Evolutionary conservation across 2,113 vertebrate species (phyloP).

Genomic region (Lota lota): DNA sequence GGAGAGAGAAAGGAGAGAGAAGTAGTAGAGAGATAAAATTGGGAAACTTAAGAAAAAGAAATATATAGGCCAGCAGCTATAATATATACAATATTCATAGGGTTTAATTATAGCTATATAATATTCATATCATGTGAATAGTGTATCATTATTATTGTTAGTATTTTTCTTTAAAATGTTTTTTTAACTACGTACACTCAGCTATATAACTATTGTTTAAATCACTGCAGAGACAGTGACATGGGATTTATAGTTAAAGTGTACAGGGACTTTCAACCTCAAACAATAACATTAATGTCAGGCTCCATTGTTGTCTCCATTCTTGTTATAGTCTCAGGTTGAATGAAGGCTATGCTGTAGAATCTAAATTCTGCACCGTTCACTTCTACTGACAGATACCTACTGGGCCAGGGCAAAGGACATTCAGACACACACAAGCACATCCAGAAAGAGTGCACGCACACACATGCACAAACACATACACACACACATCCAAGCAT

Average conservation of each 20-base stretch:
- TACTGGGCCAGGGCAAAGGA: constrained; percentile 42
- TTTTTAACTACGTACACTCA: constrained; percentile 17
- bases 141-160: background rate
- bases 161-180: background rate
- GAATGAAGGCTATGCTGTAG: constrained; percentile 24
- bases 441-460: too few relatives aligned
- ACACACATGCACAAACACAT: background rate
- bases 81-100: too few relatives aligned
- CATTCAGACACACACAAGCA: background rate
- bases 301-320: constrained; percentile 29
- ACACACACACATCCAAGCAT: background rate
- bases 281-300: constrained; percentile 26
- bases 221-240: constrained; percentile 17
- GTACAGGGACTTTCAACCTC: constrained; percentile 39
- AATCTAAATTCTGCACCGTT: constrained; percentile 48
- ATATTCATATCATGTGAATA: background rate
- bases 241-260: constrained; percentile 16
- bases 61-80: background rate
- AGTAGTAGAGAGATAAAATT: too few relatives aligned
- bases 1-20: background rate
- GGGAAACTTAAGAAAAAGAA: background rate
- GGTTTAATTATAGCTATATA: background rate
- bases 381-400: constrained; percentile 31
- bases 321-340: constrained; percentile 28
- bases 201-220: constrained; percentile 18